Percentiles rank a stretch among this genome's conserved stretches.
These are phyloP conservation scores for Timema cristinae DNA, from an alignment of 2,888 invertebrate species.

Conservation along the genomic window DNA sequence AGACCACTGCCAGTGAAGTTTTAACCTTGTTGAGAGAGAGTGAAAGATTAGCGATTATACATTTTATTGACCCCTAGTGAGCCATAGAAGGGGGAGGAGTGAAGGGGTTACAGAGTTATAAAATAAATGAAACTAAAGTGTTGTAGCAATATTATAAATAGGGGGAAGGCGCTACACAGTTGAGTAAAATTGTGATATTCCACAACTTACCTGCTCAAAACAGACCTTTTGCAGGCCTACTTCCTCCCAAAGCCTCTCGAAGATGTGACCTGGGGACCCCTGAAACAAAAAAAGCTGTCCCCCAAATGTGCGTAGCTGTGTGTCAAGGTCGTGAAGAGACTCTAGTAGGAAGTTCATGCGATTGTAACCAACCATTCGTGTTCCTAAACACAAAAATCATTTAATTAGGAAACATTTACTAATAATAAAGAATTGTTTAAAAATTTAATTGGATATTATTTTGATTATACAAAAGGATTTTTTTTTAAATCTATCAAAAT, in stretches of 20 bases:
- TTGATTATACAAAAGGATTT: too few relatives aligned
- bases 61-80: too few relatives aligned
- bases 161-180: too few relatives aligned
- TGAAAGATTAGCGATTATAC: too few relatives aligned
- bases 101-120: too few relatives aligned
- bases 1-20: too few relatives aligned
- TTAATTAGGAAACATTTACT: not conserved
- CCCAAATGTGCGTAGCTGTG: constrained; percentile 52
- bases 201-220: constrained; percentile 43
- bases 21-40: too few relatives aligned
- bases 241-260: constrained; percentile 56
- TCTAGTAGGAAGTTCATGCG: constrained; percentile 66
- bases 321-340: constrained; percentile 59
- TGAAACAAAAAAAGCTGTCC: constrained; percentile 57
- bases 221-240: constrained; percentile 48
- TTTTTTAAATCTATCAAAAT: too few relatives aligned
- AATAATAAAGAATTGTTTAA: not conserved
- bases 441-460: not conserved
- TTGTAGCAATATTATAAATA: too few relatives aligned
- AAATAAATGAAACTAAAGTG: too few relatives aligned
- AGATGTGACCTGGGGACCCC: constrained; percentile 57
- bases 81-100: too few relatives aligned
- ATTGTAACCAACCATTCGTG: constrained; percentile 60
- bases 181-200: not conserved
- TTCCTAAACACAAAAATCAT: constrained; percentile 46